phyloP scores from a whole-genome alignment of 2,113 vertebrate species.

The Dicaeum eximium region DNA sequence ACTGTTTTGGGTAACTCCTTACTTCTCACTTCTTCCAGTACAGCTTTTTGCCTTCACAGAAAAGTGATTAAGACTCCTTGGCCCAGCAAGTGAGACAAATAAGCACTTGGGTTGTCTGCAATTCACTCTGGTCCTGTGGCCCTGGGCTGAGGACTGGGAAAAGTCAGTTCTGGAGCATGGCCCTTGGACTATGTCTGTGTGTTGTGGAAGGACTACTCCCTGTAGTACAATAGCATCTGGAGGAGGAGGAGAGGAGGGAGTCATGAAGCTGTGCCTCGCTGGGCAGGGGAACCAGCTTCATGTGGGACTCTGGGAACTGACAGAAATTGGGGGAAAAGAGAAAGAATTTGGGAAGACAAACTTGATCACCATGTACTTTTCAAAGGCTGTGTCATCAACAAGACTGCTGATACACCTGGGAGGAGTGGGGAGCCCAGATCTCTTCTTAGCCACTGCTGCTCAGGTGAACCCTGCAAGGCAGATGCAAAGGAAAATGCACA shows the following conservation, averaged over 20 bases:
- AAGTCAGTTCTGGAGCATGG: fast-evolving
- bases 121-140: not conserved
- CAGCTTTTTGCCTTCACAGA: not conserved
- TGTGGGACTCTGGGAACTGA: not conserved
- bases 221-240: not conserved
- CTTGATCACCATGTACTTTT: not conserved
- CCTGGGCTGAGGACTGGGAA: not conserved
- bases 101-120: not conserved
- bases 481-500: not conserved
- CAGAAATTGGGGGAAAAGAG: not conserved
- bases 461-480: not conserved
- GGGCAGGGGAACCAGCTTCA: not conserved
- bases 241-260: not conserved
- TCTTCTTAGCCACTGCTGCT: not conserved
- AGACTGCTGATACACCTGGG: too few relatives aligned
- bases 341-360: not conserved
- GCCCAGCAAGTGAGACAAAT: not conserved
- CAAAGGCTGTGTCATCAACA: not conserved
- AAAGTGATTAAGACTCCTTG: not conserved
- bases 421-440: not conserved
- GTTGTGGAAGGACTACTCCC: not conserved
- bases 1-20: too few relatives aligned
- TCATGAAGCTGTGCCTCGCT: not conserved
- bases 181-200: not conserved
- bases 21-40: not conserved